Conservation (phyloP, 2,888 invertebrate species). For the Tillus elongatus region DNA sequence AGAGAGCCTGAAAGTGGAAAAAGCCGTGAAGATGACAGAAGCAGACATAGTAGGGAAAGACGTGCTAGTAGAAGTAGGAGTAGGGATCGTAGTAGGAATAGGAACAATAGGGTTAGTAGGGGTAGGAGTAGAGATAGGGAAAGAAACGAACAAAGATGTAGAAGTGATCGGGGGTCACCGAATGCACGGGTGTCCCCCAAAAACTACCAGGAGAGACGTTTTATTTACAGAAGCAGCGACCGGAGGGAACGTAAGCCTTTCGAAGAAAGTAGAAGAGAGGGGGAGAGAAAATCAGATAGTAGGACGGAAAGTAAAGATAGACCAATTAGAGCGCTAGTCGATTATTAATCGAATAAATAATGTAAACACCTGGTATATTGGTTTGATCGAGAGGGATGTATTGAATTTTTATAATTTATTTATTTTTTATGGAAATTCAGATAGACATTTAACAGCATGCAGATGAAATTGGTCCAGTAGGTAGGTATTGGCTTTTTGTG, state of each 20-base stretch:
- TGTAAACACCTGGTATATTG: too few relatives aligned
- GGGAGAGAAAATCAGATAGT: slow-evolving; percentile 22
- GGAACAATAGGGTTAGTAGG: slow-evolving; percentile 20
- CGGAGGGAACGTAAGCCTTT: slow-evolving; percentile 12
- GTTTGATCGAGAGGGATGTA: too few relatives aligned
- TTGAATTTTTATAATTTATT: too few relatives aligned
- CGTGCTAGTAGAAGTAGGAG: background rate
- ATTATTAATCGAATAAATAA: too few relatives aligned
- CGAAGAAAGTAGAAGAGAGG: slow-evolving; percentile 13
- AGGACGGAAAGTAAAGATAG: too few relatives aligned
- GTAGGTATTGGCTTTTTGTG: too few relatives aligned
- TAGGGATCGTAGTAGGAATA: slow-evolving; percentile 13
- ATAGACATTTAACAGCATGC: too few relatives aligned
- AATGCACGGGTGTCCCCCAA: too few relatives aligned
- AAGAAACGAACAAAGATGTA: slow-evolving; percentile 17
- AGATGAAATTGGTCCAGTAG: too few relatives aligned
- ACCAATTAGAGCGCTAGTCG: too few relatives aligned
- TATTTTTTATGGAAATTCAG: too few relatives aligned
- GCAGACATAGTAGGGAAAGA: slow-evolving; percentile 5
- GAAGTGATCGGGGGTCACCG: slow-evolving; percentile 19
- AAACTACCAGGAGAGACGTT: slow-evolving; percentile 29
- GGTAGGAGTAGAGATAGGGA: slow-evolving; percentile 26
- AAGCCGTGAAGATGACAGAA: slow-evolving; percentile 10
- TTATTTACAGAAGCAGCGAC: too few relatives aligned
- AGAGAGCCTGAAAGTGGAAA: slow-evolving; percentile 15